phyloP scores from a whole-genome alignment of 2,113 vertebrate species.

The Brienomyrus longianalis region DNA sequence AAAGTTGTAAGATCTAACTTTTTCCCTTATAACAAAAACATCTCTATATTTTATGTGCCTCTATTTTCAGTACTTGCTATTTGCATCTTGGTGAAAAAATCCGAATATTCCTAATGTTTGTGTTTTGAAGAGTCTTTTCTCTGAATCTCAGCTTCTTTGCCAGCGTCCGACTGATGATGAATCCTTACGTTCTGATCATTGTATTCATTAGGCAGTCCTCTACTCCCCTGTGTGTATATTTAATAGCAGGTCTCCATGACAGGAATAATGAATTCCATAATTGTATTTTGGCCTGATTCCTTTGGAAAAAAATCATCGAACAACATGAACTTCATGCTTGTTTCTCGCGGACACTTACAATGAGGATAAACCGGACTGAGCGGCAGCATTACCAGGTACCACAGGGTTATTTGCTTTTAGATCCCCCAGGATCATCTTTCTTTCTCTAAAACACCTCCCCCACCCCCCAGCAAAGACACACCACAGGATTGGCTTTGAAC shows the following conservation, averaged over 20 bases:
- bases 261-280: not conserved
- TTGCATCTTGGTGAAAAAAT: not conserved
- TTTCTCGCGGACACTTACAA: not conserved
- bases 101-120: not conserved
- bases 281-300: not conserved
- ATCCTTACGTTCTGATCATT: not conserved
- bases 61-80: not conserved
- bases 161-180: not conserved
- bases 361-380: not conserved
- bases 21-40: not conserved
- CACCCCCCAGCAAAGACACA: not conserved
- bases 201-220: not conserved
- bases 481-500: not conserved
- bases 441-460: not conserved
- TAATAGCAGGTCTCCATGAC: conserved; percentile 15
- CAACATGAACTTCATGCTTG: not conserved
- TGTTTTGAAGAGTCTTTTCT: not conserved
- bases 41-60: not conserved
- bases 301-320: not conserved
- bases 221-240: not conserved
- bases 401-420: not conserved
- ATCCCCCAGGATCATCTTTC: not conserved
- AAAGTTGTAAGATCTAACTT: not conserved
- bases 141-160: not conserved
- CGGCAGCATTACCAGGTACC: not conserved